A percentile compares a stretch with the other conserved stretches of the same genome.
Evolutionary conservation across 2,888 invertebrate species (phyloP).

Genomic region (Microctonus aethiopoides): DNA sequence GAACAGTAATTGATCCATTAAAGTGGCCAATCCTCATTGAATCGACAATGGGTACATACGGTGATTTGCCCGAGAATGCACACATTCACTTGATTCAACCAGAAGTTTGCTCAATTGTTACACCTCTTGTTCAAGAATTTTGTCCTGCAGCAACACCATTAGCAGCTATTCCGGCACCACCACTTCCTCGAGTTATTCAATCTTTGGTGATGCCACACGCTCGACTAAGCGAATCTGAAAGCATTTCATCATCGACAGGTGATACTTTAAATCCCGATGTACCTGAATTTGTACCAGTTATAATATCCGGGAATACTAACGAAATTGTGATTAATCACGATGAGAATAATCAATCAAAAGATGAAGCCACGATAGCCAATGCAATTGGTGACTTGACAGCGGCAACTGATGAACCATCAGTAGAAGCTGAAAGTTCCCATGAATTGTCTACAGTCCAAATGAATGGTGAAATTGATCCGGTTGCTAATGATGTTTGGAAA

Average conservation of each 20-base stretch:
- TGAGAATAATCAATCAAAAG: conserved; percentile 27
- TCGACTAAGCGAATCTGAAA: conserved; percentile 56
- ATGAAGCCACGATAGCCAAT: background rate
- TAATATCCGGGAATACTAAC: conserved; percentile 45
- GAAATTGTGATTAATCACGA: conserved; percentile 48
- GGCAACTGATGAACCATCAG: conserved; percentile 10
- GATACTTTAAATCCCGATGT: conserved; percentile 86
- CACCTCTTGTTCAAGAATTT: conserved; percentile 57
- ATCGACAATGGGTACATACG: conserved; percentile 45
- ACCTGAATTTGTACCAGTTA: conserved; percentile 83
- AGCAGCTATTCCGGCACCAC: conserved; percentile 78
- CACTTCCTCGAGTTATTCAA: conserved; percentile 74
- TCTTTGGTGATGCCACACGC: conserved; percentile 52
- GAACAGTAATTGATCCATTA: conserved; percentile 84
- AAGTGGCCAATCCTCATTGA: conserved; percentile 89
- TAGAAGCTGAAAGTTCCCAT: conserved; percentile 25
- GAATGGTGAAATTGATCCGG: conserved; percentile 48
- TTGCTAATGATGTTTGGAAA: conserved; percentile 71
- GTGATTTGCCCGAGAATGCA: conserved; percentile 51
- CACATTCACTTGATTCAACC: conserved; percentile 53
- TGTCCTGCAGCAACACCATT: conserved; percentile 73
- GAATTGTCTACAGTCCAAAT: conserved; percentile 36
- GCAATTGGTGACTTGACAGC: conserved; percentile 12
- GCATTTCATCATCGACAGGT: conserved; percentile 54
- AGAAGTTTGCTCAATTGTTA: conserved; percentile 31